Percentiles rank a stretch among this genome's conserved stretches.
Evolutionary conservation across 1,140 invertebrate genomes (phyloP).

Genomic region (Drosophila auraria): DNA sequence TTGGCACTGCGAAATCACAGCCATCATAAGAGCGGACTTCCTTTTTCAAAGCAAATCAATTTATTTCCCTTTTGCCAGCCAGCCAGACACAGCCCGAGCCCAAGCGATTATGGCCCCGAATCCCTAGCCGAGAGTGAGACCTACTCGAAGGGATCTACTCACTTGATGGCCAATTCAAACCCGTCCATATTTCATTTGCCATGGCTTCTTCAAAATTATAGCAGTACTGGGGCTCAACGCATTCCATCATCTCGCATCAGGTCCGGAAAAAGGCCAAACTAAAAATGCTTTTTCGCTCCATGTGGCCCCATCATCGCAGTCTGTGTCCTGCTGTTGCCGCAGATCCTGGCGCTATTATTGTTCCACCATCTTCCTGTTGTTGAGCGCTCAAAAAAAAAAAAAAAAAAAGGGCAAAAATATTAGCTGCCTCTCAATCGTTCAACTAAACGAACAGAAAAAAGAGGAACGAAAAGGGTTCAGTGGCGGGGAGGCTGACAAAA

Average conservation of each 20-base stretch:
- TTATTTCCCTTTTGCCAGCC: slow-evolving; percentile 23
- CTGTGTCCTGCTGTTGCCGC: slow-evolving; percentile 45
- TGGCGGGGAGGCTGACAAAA: slow-evolving; percentile 12
- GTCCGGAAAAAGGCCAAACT: slow-evolving; percentile 37
- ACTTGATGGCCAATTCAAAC: slow-evolving; percentile 36
- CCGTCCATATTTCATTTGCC: slow-evolving; percentile 46
- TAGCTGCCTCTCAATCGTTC: slow-evolving; percentile 57
- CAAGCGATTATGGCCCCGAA: slow-evolving; percentile 29
- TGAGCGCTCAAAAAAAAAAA: slow-evolving; percentile 12
- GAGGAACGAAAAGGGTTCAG: slow-evolving; percentile 30
- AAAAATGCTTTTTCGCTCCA: slow-evolving; percentile 45
- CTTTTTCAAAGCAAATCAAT: slow-evolving; percentile 33
- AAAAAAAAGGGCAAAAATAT: slow-evolving; percentile 49
- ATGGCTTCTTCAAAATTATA: slow-evolving; percentile 29
- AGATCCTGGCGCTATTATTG: slow-evolving; percentile 38
- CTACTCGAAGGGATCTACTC: slow-evolving; percentile 32
- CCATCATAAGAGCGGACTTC: slow-evolving; percentile 26
- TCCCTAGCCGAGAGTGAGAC: background rate
- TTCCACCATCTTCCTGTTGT: slow-evolving; percentile 23
- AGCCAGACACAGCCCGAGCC: background rate
- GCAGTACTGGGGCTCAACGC: slow-evolving; percentile 1
- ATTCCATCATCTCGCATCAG: slow-evolving; percentile 35
- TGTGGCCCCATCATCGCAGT: slow-evolving; percentile 49
- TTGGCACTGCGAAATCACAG: slow-evolving; percentile 20
- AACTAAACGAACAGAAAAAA: slow-evolving; percentile 19